Percentiles rank a stretch among this genome's conserved stretches.
Evolutionary conservation across 2,797 vertebrate species (phyloP).

Genomic region (Alexandromys oeconomus): DNA sequence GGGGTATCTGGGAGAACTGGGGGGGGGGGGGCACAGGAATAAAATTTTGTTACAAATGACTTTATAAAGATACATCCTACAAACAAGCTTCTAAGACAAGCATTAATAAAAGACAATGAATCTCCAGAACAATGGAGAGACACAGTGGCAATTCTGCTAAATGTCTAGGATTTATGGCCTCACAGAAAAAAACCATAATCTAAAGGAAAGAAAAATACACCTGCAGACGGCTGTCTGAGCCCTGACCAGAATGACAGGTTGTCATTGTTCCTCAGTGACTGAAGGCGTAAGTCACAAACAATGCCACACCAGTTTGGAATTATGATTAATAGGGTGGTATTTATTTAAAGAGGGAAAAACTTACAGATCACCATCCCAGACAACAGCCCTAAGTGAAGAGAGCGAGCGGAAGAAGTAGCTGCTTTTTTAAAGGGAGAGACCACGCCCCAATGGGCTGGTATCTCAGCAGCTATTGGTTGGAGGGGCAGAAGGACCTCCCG

Average conservation of each 20-base stretch:
- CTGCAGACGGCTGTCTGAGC: constrained; percentile 59
- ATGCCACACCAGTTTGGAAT: too few species aligned
- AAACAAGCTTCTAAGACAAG: constrained; percentile 82
- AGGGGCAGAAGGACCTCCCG: too few species aligned
- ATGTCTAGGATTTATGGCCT: constrained; percentile 82
- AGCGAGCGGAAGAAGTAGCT: too few species aligned
- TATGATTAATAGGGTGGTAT: too few species aligned
- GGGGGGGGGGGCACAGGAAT: not conserved
- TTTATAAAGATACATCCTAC: constrained; percentile 81
- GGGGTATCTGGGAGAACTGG: constrained; percentile 57
- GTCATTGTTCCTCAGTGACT: constrained; percentile 62
- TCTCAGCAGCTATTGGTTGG: too few species aligned
- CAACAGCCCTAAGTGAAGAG: too few species aligned
- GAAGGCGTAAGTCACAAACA: too few species aligned
- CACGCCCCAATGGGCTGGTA: too few species aligned
- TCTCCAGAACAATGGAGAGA: constrained; percentile 78
- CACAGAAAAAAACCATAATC: constrained; percentile 75
- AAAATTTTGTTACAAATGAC: constrained; percentile 69
- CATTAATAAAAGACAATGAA: constrained; percentile 70
- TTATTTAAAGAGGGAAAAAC: too few species aligned
- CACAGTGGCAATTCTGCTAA: constrained; percentile 75
- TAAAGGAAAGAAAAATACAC: constrained; percentile 75
- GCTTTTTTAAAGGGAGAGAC: too few species aligned
- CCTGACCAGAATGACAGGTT: constrained; percentile 69
- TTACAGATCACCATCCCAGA: too few species aligned